Conservation (phyloP, 2,888 invertebrate genomes). For the Phymatocera aterrima region DNA sequence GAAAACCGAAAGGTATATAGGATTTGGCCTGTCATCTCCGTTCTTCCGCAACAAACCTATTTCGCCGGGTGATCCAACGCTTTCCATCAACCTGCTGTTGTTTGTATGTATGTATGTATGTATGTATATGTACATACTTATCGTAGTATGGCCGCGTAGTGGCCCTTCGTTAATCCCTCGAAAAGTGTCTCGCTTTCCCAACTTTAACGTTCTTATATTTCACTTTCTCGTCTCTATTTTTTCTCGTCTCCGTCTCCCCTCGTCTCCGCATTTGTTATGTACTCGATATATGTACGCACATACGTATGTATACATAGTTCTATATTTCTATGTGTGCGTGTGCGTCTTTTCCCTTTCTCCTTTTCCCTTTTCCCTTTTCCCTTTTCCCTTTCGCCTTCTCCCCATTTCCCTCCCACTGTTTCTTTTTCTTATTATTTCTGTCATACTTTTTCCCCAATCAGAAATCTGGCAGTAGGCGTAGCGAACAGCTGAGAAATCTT, state of each 20-base stretch:
- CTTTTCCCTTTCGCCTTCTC: neutral
- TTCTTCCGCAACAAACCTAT: slow-evolving; percentile 28
- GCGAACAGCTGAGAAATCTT: slow-evolving; percentile 11
- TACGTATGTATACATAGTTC: neutral
- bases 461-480: slow-evolving; percentile 19
- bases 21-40: slow-evolving; percentile 40
- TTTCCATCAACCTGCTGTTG: slow-evolving; percentile 32
- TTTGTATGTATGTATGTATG: too few species aligned
- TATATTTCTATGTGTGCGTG: neutral
- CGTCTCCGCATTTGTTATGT: too few species aligned
- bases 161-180: slow-evolving; percentile 28
- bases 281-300: too few species aligned
- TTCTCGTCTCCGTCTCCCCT: neutral
- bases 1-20: slow-evolving; percentile 26
- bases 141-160: too few species aligned
- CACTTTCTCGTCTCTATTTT: neutral
- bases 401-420: neutral
- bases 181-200: slow-evolving; percentile 33
- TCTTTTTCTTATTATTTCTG: too few species aligned
- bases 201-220: slow-evolving; percentile 35
- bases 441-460: slow-evolving; percentile 25
- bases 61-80: slow-evolving; percentile 17
- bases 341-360: neutral
- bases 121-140: too few species aligned
- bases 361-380: neutral